Conservation (phyloP, 2,113 vertebrate species). For the Lipotes vexillifer region DNA sequence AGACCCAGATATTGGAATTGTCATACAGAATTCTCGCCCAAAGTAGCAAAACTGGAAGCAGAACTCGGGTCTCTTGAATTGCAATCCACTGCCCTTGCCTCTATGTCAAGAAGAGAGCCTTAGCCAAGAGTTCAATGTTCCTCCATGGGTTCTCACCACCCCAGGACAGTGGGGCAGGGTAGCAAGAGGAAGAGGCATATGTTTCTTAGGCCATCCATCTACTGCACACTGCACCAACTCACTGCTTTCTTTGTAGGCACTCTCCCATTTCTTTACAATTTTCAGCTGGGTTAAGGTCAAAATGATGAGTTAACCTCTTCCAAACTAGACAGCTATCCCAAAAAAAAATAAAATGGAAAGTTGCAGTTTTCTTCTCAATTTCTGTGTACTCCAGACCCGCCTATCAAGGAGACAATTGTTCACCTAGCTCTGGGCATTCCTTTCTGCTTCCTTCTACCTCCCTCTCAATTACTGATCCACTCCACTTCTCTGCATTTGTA, state of each 20-base stretch:
- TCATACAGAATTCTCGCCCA: background rate
- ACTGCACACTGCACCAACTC: fast-evolving
- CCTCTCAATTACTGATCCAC: background rate
- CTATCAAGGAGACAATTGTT: background rate
- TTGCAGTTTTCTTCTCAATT: background rate
- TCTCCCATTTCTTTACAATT: background rate
- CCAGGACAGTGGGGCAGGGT: too few species aligned
- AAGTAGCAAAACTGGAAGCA: background rate
- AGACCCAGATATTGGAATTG: background rate
- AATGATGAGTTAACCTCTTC: background rate
- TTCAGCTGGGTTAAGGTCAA: background rate
- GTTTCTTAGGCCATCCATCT: background rate
- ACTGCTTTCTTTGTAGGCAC: background rate
- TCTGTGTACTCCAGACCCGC: background rate
- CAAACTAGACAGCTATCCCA: background rate
- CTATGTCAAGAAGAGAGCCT: background rate
- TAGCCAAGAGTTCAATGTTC: background rate
- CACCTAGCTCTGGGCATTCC: background rate
- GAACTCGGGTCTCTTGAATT: background rate
- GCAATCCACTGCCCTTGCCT: background rate
- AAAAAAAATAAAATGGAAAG: background rate
- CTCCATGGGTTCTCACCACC: background rate
- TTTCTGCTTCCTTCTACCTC: background rate
- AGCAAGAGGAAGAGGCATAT: background rate
- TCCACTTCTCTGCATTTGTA: background rate